Evolutionary conservation across 2,113 vertebrate species (phyloP).

Genomic region (Rana temporaria): DNA sequence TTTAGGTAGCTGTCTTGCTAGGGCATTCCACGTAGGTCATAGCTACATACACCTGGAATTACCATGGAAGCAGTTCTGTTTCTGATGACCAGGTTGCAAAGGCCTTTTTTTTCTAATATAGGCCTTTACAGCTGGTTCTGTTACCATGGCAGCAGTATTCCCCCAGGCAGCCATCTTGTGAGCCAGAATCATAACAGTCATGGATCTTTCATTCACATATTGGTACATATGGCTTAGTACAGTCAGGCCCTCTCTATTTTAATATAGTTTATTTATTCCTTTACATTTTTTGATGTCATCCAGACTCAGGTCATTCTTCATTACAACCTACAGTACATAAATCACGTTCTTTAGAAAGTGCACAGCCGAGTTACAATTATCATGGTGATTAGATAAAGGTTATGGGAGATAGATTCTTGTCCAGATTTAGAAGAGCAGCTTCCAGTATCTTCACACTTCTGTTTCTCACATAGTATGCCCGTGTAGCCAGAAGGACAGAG

Average conservation of each 20-base stretch:
- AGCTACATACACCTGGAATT: conserved; percentile 65
- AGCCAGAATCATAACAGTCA: conserved; percentile 71
- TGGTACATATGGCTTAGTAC: conserved; percentile 90
- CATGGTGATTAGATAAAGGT: conserved; percentile 66
- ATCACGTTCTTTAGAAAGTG: conserved; percentile 43
- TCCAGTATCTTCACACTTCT: conserved; percentile 82
- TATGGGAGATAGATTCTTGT: conserved; percentile 15
- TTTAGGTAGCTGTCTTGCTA: conserved; percentile 34
- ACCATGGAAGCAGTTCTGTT: conserved; percentile 65
- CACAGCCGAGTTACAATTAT: conserved; percentile 63
- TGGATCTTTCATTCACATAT: conserved; percentile 70
- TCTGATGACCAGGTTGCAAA: conserved; percentile 58
- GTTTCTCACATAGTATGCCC: conserved; percentile 91
- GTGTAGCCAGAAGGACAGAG: conserved; percentile 83
- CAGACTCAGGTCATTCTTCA: conserved; percentile 40
- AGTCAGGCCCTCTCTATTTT: conserved; percentile 71
- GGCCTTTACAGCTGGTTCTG: conserved; percentile 66
- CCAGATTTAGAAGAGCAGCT: conserved; percentile 76
- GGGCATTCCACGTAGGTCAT: conserved; percentile 61
- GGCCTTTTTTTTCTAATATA: conserved; percentile 61
- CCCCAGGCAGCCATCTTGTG: conserved; percentile 58
- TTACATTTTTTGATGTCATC: conserved; percentile 33
- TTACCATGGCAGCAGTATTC: conserved; percentile 66
- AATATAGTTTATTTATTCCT: conserved; percentile 44
- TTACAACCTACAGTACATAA: conserved; percentile 69